These are phyloP conservation scores for Apaloderma vittatum DNA, from an alignment of 2,113 vertebrate genomes.

Conservation along the genomic window DNA sequence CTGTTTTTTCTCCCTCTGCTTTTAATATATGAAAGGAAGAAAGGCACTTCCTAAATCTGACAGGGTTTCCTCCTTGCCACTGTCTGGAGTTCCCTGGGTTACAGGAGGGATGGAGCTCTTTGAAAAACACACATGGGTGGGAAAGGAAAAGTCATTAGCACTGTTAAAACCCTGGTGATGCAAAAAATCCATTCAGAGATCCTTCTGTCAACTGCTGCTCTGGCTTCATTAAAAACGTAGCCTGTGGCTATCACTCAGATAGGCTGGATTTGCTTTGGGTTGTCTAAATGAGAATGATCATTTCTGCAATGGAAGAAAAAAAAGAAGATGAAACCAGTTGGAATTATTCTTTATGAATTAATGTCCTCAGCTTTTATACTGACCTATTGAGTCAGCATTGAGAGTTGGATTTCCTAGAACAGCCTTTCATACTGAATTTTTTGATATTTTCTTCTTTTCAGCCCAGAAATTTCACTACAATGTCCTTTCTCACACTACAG, in stretches of 20 bases:
- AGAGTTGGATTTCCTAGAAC: slow-evolving; percentile 24
- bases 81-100: background rate
- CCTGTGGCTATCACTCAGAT: background rate
- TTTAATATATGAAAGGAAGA: background rate
- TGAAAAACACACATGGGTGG: background rate
- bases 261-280: background rate
- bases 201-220: slow-evolving; percentile 28
- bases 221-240: slow-evolving; percentile 38
- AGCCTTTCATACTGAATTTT: slow-evolving; percentile 56
- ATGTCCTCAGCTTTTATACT: slow-evolving; percentile 22
- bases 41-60: background rate
- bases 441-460: slow-evolving; percentile 30
- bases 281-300: slow-evolving; percentile 35
- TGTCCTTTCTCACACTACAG: background rate
- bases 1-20: background rate
- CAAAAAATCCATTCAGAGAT: background rate
- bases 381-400: background rate
- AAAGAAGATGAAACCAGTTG: background rate
- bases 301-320: background rate
- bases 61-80: background rate
- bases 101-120: background rate
- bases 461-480: background rate
- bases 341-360: slow-evolving; percentile 28
- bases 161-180: background rate
- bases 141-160: slow-evolving; percentile 45